Percentiles rank a stretch among this genome's conserved stretches.
These are phyloP conservation scores for Eristalis arbustorum DNA, from an alignment of 2,888 invertebrate species.

Conservation along the genomic window DNA sequence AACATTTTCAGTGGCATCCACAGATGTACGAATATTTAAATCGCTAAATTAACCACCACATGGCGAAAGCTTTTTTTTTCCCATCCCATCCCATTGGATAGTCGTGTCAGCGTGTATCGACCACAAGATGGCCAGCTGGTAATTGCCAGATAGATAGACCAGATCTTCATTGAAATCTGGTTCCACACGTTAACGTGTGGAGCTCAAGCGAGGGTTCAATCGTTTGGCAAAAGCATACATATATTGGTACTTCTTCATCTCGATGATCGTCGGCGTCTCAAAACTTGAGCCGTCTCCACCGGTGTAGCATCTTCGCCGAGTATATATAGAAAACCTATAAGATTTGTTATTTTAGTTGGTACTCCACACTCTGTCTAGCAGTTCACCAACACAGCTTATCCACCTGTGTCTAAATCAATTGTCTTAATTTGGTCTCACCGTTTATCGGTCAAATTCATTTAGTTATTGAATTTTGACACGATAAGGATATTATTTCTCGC, in stretches of 20 bases:
- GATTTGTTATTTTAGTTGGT: conserved; percentile 80
- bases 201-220: conserved; percentile 49
- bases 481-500: conserved; percentile 71
- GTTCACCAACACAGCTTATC: conserved; percentile 75
- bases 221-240: conserved; percentile 59
- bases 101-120: conserved; percentile 39
- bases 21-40: conserved; percentile 53
- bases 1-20: conserved; percentile 52
- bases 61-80: conserved; percentile 46
- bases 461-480: conserved; percentile 78
- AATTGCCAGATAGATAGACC: conserved; percentile 71
- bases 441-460: conserved; percentile 79
- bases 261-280: conserved; percentile 47
- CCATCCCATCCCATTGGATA: neutral
- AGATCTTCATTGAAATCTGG: conserved; percentile 73
- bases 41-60: conserved; percentile 35
- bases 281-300: conserved; percentile 57
- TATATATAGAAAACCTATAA: conserved; percentile 80
- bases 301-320: conserved; percentile 74
- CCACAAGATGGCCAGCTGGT: conserved; percentile 69
- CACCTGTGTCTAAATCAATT: conserved; percentile 54
- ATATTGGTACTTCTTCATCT: conserved; percentile 61
- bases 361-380: conserved; percentile 80
- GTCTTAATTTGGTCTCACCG: conserved; percentile 57
- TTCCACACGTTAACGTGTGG: conserved; percentile 57